These are phyloP conservation scores for Ptychadena robeensis DNA, from an alignment of 2,797 vertebrate species.

Conservation along the genomic window DNA sequence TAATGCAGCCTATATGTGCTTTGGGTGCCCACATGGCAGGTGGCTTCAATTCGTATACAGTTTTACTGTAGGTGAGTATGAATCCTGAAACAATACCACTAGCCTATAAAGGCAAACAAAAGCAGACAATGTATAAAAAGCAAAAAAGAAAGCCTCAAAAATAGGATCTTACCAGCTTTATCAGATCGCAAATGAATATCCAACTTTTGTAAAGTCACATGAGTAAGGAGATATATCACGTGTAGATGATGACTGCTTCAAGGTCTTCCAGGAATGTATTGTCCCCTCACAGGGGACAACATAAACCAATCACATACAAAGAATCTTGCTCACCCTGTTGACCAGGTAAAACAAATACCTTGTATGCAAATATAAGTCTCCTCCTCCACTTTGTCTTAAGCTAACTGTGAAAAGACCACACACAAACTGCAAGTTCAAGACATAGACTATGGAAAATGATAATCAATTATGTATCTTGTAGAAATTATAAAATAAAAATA, in stretches of 20 bases:
- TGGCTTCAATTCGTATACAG: too few species aligned
- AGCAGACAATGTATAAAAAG: background rate
- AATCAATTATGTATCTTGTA: background rate
- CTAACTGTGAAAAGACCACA: constrained; percentile 43
- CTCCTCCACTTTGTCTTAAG: constrained; percentile 23
- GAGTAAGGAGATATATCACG: background rate
- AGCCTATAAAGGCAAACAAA: background rate
- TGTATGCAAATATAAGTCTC: constrained; percentile 24
- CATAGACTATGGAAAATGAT: background rate
- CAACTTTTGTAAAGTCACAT: background rate
- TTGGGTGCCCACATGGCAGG: too few species aligned
- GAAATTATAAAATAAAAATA: too few species aligned
- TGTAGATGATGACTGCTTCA: background rate
- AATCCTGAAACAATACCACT: background rate
- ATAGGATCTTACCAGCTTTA: constrained; percentile 28
- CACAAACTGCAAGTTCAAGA: constrained; percentile 21
- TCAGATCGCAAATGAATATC: background rate
- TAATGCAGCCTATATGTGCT: too few species aligned
- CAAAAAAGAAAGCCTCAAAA: background rate
- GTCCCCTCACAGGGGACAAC: constrained; percentile 9
- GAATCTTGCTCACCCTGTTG: constrained; percentile 55
- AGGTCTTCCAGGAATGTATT: background rate
- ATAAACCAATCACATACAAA: constrained; percentile 45
- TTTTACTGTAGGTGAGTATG: background rate
- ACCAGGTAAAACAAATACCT: constrained; percentile 60